Evolutionary conservation across 2,888 invertebrate genomes (phyloP).

Genomic region (Acrobasis consociella): DNA sequence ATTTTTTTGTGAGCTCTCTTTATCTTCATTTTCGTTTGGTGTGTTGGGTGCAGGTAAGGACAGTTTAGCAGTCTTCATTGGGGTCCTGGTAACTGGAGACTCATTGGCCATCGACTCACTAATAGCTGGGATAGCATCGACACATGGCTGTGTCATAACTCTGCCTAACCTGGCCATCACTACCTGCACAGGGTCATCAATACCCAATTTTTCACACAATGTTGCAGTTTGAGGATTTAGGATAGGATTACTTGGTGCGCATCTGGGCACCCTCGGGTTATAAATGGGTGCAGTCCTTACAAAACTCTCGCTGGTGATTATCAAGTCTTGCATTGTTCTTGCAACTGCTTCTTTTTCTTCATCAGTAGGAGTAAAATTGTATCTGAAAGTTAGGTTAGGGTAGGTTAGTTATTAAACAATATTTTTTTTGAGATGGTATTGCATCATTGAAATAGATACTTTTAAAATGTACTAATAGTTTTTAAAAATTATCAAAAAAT

Average conservation of each 20-base stretch:
- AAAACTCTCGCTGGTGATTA: constrained; percentile 90
- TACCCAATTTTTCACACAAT: constrained; percentile 86
- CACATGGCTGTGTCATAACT: constrained; percentile 52
- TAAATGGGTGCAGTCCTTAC: constrained; percentile 87
- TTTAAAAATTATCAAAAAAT: too few species aligned
- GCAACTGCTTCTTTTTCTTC: constrained; percentile 87
- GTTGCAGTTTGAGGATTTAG: constrained; percentile 87
- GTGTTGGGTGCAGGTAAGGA: constrained; percentile 69
- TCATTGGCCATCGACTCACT: constrained; percentile 25
- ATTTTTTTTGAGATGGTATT: too few species aligned
- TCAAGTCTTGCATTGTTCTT: constrained; percentile 85
- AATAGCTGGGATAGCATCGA: constrained; percentile 28
- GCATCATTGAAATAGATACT: too few species aligned
- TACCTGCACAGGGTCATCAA: constrained; percentile 91
- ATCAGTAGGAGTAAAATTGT: constrained; percentile 87
- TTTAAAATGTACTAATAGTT: too few species aligned
- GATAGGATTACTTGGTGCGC: constrained; percentile 74
- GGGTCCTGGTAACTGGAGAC: constrained; percentile 42
- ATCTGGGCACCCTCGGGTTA: constrained; percentile 60
- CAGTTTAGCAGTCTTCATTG: constrained; percentile 57
- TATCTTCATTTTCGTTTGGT: constrained; percentile 50
- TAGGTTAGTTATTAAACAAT: constrained; percentile 15
- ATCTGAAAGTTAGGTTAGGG: constrained; percentile 77
- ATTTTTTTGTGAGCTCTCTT: constrained; percentile 40
- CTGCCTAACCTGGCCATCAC: constrained; percentile 79